Conservation (phyloP, 2,888 invertebrate genomes). For the Parthenolecanium corni region DNA sequence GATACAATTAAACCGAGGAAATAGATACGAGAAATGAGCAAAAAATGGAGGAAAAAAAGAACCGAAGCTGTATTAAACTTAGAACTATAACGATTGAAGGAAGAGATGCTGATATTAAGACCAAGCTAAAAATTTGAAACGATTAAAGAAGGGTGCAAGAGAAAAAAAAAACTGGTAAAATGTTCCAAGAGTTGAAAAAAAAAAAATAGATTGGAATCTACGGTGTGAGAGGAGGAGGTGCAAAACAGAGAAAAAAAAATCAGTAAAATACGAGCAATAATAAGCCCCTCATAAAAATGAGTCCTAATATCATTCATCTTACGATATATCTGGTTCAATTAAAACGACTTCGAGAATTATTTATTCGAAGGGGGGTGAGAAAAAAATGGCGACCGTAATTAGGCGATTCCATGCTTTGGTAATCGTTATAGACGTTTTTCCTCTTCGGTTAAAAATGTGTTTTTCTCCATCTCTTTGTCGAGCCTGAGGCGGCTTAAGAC, state of each 20-base stretch:
- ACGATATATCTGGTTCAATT: slow-evolving; percentile 17
- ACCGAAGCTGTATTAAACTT: slow-evolving; percentile 24
- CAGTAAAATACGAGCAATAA: slow-evolving; percentile 10
- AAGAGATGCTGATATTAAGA: slow-evolving; percentile 22
- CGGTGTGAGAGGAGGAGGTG: background rate
- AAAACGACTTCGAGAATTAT: background rate
- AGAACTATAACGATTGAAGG: slow-evolving; percentile 25
- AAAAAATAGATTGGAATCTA: slow-evolving; percentile 26
- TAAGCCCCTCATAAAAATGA: slow-evolving; percentile 11
- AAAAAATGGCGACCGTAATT: too few species aligned
- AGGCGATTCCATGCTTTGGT: too few species aligned
- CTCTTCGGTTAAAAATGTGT: too few species aligned
- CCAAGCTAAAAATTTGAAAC: slow-evolving; percentile 25
- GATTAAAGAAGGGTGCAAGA: slow-evolving; percentile 25
- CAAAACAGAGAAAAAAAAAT: background rate
- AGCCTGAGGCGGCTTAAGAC: too few species aligned
- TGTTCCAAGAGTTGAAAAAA: slow-evolving; percentile 9
- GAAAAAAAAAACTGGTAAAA: slow-evolving; percentile 14
- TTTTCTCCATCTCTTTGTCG: too few species aligned
- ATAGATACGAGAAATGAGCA: slow-evolving; percentile 11
- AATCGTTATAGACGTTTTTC: too few species aligned
- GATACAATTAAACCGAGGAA: slow-evolving; percentile 26
- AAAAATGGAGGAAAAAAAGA: background rate
- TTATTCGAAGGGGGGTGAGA: background rate
- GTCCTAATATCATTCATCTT: slow-evolving; percentile 27